Conservation (phyloP, 2,797 vertebrate genomes). For the Tamandua tetradactyla region DNA sequence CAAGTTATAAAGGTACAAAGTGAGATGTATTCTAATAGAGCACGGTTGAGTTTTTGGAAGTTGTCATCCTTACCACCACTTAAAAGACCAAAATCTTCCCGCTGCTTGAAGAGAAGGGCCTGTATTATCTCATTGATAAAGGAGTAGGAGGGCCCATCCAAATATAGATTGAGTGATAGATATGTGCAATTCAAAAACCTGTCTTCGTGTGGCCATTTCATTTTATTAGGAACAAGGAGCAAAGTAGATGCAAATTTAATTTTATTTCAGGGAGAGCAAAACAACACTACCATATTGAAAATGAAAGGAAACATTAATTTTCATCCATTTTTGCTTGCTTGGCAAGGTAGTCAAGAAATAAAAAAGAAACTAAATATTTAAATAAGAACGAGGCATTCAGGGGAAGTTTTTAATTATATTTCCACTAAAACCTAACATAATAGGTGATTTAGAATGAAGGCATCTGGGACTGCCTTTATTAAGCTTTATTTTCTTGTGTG, state of each 20-base stretch:
- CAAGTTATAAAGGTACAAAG: not conserved
- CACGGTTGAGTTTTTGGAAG: not conserved
- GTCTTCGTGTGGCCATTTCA: not conserved
- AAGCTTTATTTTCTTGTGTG: slow-evolving; percentile 30
- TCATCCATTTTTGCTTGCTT: slow-evolving; percentile 5
- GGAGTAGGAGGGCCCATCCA: not conserved
- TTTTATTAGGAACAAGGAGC: not conserved
- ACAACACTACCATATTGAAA: not conserved
- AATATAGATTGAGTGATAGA: not conserved
- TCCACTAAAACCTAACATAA: slow-evolving; percentile 56
- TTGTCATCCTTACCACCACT: fast-evolving
- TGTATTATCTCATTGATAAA: not conserved
- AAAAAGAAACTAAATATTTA: slow-evolving; percentile 47
- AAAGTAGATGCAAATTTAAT: slow-evolving; percentile 29
- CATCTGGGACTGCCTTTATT: slow-evolving; percentile 19
- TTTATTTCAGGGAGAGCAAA: slow-evolving; percentile 44
- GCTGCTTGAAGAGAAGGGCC: not conserved
- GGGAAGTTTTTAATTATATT: slow-evolving; percentile 34
- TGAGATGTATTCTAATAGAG: not conserved
- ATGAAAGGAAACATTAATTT: slow-evolving; percentile 41
- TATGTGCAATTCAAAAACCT: not conserved
- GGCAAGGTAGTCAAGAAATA: slow-evolving; percentile 50
- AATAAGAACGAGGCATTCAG: not conserved
- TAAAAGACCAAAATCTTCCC: not conserved
- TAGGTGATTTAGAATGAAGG: slow-evolving; percentile 47